phyloP scores from a whole-genome alignment of 1,140 invertebrate genomes.

The Lepidurus packardi region DNA sequence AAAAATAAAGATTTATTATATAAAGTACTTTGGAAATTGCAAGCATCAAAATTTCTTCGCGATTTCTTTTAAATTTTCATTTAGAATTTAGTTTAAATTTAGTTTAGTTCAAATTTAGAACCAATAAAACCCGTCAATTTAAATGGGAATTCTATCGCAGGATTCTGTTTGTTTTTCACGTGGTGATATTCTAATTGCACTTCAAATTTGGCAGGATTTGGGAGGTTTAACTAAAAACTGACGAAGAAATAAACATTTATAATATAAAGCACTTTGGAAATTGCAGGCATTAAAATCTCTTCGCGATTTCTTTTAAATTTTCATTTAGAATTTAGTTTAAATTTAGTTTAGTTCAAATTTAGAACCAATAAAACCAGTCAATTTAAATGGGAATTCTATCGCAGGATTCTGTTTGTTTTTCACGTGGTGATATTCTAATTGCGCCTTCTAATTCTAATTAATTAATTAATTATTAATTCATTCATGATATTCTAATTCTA shows the following conservation, averaged over 20 bases:
- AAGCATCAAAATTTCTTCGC: background rate
- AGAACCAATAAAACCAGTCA: background rate
- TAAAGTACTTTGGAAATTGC: background rate
- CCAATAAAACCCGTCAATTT: background rate
- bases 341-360: background rate
- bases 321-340: background rate
- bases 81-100: background rate
- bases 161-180: too few species aligned
- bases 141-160: too few species aligned
- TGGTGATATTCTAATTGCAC: too few species aligned
- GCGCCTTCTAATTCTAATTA: too few species aligned
- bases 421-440: too few species aligned
- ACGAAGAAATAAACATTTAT: too few species aligned
- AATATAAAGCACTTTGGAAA: background rate
- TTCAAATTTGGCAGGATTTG: too few species aligned
- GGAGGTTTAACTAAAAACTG: too few species aligned
- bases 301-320: background rate
- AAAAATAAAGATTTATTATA: too few species aligned
- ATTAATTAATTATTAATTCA: too few species aligned
- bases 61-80: background rate
- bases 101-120: background rate
- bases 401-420: too few species aligned
- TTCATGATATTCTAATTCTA: too few species aligned
- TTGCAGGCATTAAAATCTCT: background rate
- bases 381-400: background rate